A percentile compares a stretch with the other conserved stretches of the same genome.
phyloP scores from a whole-genome alignment of 1,140 invertebrate genomes.

The Drosophila athabasca region DNA sequence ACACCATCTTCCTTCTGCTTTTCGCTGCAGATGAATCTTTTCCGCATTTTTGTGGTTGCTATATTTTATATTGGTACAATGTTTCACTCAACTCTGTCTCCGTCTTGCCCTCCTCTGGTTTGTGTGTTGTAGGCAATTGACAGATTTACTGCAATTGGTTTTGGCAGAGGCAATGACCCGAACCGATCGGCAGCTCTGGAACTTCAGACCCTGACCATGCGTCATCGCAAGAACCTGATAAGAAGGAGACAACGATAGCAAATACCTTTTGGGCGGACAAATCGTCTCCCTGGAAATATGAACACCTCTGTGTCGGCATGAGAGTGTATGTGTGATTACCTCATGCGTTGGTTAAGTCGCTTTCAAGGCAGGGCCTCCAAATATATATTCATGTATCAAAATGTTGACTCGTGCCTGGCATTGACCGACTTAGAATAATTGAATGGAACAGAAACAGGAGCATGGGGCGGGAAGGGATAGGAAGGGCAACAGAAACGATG shows the following conservation, averaged over 20 bases:
- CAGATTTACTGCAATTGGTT: slow-evolving; percentile 75
- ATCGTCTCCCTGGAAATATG: slow-evolving; percentile 17
- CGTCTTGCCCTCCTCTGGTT: slow-evolving; percentile 51
- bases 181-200: slow-evolving; percentile 2
- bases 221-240: slow-evolving; percentile 25
- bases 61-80: slow-evolving; percentile 30
- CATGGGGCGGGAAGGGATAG: slow-evolving; percentile 5
- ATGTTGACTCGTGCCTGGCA: slow-evolving; percentile 55
- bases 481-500: neutral
- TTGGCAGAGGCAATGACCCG: slow-evolving; percentile 60
- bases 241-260: neutral
- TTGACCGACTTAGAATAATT: slow-evolving; percentile 70
- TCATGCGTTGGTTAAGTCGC: slow-evolving; percentile 52
- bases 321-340: slow-evolving; percentile 53
- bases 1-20: slow-evolving; percentile 12
- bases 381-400: slow-evolving; percentile 40
- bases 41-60: slow-evolving; percentile 30
- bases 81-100: slow-evolving; percentile 18
- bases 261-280: slow-evolving; percentile 17
- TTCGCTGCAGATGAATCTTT: slow-evolving; percentile 18
- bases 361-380: slow-evolving; percentile 55
- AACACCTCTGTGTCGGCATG: slow-evolving; percentile 19
- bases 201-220: neutral
- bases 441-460: slow-evolving; percentile 44
- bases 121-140: slow-evolving; percentile 48